Evolutionary conservation across 2,113 vertebrate species (phyloP).

Genomic region (Rallus limicola): DNA sequence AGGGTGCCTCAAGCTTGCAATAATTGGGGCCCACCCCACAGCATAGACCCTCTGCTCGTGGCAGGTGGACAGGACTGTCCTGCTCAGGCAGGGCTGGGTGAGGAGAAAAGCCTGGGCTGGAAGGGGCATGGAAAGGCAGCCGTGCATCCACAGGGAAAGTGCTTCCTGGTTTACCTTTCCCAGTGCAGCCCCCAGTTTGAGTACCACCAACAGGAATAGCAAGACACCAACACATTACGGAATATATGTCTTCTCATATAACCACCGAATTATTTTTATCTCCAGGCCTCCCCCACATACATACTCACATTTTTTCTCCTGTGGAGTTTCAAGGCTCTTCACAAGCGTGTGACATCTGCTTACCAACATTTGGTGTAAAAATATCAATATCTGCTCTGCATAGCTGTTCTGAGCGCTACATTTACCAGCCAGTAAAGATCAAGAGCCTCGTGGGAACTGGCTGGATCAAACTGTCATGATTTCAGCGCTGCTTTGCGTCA

Average conservation of each 20-base stretch:
- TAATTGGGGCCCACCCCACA: accelerated
- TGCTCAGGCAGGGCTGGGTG: not conserved
- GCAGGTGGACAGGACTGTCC: not conserved
- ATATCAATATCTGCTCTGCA: conserved; percentile 29
- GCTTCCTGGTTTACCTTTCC: not conserved
- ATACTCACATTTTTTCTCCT: not conserved
- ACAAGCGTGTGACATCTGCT: conserved; percentile 46
- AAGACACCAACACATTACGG: conserved; percentile 4
- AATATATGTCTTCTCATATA: not conserved
- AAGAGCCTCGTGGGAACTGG: conserved; percentile 51
- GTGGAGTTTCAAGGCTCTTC: conserved; percentile 39
- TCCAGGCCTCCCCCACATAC: conserved; percentile 15
- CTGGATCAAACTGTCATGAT: conserved; percentile 61
- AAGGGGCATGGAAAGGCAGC: not conserved
- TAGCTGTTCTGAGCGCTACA: conserved; percentile 25
- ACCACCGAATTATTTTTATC: conserved; percentile 10
- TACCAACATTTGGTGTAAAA: conserved; percentile 62
- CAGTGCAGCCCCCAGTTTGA: conserved; percentile 23
- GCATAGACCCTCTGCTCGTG: not conserved
- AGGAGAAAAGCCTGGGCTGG: not conserved
- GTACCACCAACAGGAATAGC: conserved; percentile 8
- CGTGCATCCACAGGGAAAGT: not conserved
- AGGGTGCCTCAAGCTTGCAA: not conserved
- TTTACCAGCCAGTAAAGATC: conserved; percentile 51
- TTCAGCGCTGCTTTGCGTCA: conserved; percentile 73